phyloP scores from a whole-genome alignment of 2,113 vertebrate genomes.

The Polypterus bichir region DNA sequence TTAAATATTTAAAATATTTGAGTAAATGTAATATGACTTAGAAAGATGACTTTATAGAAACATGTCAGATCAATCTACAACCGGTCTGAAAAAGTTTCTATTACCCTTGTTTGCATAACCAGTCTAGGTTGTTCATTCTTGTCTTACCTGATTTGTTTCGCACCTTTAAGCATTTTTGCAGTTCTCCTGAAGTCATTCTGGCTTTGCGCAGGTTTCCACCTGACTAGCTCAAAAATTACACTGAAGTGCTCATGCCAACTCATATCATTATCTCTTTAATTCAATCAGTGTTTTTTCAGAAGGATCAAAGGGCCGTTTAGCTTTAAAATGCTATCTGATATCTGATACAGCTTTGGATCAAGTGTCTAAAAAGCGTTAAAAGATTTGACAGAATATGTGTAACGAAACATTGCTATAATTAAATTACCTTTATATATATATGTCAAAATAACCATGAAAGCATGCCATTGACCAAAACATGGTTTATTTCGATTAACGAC shows the following conservation, averaged over 20 bases:
- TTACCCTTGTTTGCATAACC: background rate
- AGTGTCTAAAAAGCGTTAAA: background rate
- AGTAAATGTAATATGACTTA: too few species aligned
- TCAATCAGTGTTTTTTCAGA: conserved; percentile 37
- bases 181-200: too few species aligned
- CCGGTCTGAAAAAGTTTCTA: too few species aligned
- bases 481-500: conserved; percentile 11
- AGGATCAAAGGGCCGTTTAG: conserved; percentile 32
- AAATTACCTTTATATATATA: conserved; percentile 23
- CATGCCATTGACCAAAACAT: too few species aligned
- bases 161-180: too few species aligned
- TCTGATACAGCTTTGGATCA: conserved; percentile 8
- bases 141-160: conserved; percentile 8
- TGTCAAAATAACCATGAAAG: too few species aligned
- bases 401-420: conserved; percentile 16
- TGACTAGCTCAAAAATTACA: conserved; percentile 36
- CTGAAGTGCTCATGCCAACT: conserved; percentile 40
- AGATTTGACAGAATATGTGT: background rate
- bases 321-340: conserved; percentile 27
- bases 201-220: conserved; percentile 21
- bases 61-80: too few species aligned
- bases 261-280: conserved; percentile 43
- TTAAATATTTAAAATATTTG: too few species aligned
- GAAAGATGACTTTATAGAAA: too few species aligned
- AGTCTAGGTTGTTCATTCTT: conserved; percentile 10